Evolutionary conservation across 2,888 invertebrate species (phyloP).

Genomic region (Bombylius discolor): DNA sequence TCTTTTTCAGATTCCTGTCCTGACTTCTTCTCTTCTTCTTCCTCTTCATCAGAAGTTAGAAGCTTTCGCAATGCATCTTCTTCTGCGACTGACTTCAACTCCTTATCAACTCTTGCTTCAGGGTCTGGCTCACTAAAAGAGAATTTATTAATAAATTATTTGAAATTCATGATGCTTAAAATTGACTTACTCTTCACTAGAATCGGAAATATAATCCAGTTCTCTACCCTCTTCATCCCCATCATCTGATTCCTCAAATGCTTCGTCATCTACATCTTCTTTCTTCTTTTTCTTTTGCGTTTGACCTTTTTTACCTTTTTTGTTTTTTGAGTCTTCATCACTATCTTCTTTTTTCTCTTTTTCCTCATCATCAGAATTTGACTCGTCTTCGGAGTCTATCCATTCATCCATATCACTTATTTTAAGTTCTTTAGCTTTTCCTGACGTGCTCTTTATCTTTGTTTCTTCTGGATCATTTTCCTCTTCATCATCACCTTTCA

Average conservation of each 20-base stretch:
- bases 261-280: constrained; percentile 74
- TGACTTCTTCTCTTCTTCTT: constrained; percentile 71
- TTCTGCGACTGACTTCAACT: constrained; percentile 79
- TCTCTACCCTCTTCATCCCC: constrained; percentile 94
- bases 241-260: constrained; percentile 92
- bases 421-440: constrained; percentile 50
- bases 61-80: constrained; percentile 76
- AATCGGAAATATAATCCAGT: constrained; percentile 86
- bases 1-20: constrained; percentile 61
- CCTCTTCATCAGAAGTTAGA: constrained; percentile 76
- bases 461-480: constrained; percentile 53
- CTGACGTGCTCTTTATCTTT: constrained; percentile 45
- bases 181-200: constrained; percentile 50
- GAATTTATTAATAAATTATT: not conserved
- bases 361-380: constrained; percentile 56
- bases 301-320: constrained; percentile 45
- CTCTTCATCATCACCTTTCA: constrained; percentile 56
- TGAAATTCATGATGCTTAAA: not conserved
- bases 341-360: constrained; percentile 48
- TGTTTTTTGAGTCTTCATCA: constrained; percentile 49
- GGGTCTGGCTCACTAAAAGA: constrained; percentile 51
- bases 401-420: constrained; percentile 92
- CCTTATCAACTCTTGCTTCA: constrained; percentile 64
- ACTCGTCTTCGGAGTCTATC: constrained; percentile 71
- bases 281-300: constrained; percentile 57